Evolutionary conservation across 2,113 vertebrate genomes (phyloP).

Genomic region (Lophura nycthemera): DNA sequence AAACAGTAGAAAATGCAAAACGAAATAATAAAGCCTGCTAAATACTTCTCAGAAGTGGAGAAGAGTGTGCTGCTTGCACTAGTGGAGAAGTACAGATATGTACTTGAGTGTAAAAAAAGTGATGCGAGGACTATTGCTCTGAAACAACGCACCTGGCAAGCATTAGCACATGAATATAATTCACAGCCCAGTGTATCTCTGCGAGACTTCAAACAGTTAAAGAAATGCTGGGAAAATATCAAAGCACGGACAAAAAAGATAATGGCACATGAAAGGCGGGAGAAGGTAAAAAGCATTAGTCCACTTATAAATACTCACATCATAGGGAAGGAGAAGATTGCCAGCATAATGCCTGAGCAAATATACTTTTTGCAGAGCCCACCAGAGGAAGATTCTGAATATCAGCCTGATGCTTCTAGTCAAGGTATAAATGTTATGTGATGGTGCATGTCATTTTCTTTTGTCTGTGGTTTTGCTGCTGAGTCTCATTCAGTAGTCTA

Average conservation of each 20-base stretch:
- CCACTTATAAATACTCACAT: slow-evolving; percentile 80
- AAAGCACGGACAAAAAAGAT: slow-evolving; percentile 89
- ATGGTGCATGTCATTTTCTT: background rate
- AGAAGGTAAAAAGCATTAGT: slow-evolving; percentile 83
- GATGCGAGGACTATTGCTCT: slow-evolving; percentile 84
- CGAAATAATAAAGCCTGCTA: slow-evolving; percentile 86
- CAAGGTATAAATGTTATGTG: slow-evolving; percentile 74
- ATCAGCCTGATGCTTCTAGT: slow-evolving; percentile 77
- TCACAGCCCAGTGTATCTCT: slow-evolving; percentile 83
- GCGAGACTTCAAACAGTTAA: slow-evolving; percentile 85
- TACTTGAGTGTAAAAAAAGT: slow-evolving; percentile 85
- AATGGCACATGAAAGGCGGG: slow-evolving; percentile 85
- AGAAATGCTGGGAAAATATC: slow-evolving; percentile 89
- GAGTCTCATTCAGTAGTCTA: background rate
- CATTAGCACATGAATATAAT: slow-evolving; percentile 83
- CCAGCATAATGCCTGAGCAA: slow-evolving; percentile 82
- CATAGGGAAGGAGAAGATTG: slow-evolving; percentile 82
- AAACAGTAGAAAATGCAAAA: slow-evolving; percentile 86
- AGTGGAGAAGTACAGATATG: slow-evolving; percentile 85
- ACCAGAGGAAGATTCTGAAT: slow-evolving; percentile 81
- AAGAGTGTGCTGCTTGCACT: slow-evolving; percentile 84
- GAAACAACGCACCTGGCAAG: slow-evolving; percentile 86
- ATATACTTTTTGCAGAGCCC: slow-evolving; percentile 84
- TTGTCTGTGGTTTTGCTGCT: background rate
- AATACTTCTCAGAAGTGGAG: slow-evolving; percentile 87